These are phyloP conservation scores for Oreonectes daqikongensis DNA, from an alignment of 2,797 vertebrate species.

Conservation along the genomic window DNA sequence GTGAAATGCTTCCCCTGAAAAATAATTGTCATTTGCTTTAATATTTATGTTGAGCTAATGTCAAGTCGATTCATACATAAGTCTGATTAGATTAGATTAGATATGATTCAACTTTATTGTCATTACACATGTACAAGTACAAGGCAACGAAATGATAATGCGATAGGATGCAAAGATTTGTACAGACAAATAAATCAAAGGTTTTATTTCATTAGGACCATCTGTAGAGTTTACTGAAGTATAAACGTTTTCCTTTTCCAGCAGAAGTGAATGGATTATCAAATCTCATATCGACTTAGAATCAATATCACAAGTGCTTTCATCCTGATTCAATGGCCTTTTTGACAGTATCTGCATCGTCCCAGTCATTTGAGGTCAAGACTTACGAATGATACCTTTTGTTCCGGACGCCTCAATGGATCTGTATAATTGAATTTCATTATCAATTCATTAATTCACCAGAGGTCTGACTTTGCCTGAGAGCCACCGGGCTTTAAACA, in stretches of 20 bases:
- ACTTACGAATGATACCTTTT: slow-evolving; percentile 41
- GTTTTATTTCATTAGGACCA: slow-evolving; percentile 25
- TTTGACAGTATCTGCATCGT: slow-evolving; percentile 9
- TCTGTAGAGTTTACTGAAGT: slow-evolving; percentile 14
- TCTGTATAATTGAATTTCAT: slow-evolving; percentile 51
- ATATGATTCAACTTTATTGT: too few species aligned
- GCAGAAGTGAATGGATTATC: slow-evolving; percentile 7
- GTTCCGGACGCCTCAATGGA: slow-evolving; percentile 35
- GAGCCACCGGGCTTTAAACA: slow-evolving; percentile 28
- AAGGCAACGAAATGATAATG: too few species aligned
- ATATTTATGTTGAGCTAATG: background rate
- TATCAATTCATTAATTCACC: slow-evolving; percentile 54
- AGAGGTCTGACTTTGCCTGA: slow-evolving; percentile 27
- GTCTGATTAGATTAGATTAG: too few species aligned
- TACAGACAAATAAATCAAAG: background rate
- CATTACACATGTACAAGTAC: too few species aligned
- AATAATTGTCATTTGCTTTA: too few species aligned
- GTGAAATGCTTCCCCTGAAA: background rate
- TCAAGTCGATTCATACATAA: background rate
- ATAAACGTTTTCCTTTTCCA: slow-evolving; percentile 8
- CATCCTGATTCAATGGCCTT: slow-evolving; percentile 26
- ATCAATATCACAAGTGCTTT: slow-evolving; percentile 42
- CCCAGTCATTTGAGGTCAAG: slow-evolving; percentile 23
- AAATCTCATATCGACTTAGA: slow-evolving; percentile 21
- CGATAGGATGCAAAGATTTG: background rate